Base-by-base conservation (phyloP, 2,888 invertebrate species). In the Exephanes ischioxanthus region DNA sequence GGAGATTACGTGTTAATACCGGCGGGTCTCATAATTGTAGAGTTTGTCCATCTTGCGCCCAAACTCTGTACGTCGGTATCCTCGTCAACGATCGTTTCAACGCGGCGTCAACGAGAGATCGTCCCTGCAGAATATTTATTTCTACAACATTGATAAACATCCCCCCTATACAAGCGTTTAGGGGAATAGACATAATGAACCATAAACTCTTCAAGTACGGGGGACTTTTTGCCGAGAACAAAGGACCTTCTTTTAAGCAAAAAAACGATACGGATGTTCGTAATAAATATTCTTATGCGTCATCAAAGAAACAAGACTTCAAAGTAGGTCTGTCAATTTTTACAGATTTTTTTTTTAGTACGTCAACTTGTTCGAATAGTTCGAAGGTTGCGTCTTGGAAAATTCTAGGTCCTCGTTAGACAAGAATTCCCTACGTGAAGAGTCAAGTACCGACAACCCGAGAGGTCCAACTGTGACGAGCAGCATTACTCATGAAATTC, bases 1-100 rank as follows among this genome's bases (percentile, higher is more conserved):
- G 88, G 86, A 88, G 90, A 89, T 90, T 91, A 90, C 85, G 82
- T 87, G 86, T 88, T 61, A 89, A 90, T 88, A 88, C 89, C 89
- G 55, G 72, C 55, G 80, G 45, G 45, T 11, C 45, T 90, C 84
- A 87, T 88, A 88, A 89, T 88, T 86, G 87, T 79, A 80, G 55
- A 78, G 55, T 66, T 66, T 58, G 70, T 37, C 48, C 53, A 26
- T 41, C 37, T 63, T 81, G 33, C 68, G 5, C 61, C 5, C 14
- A 33, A 19, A 55, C 45, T 73, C 66, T 58, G 53, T 61, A 70
- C 51, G 61, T 53, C 45, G 45, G n/a, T 73, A 66, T 73, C 73
- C 33, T 58, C 77, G 26, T 63, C 45, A 41, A 53, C 16, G 16
- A 16, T 53, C 41, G 26, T 37, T 37, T 26, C 66, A 30, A 45